Evolutionary conservation across 1,140 invertebrate genomes (phyloP), one percentile per base, ranked within the genome.

Genomic region (Trichonephila clavipes): DNA sequence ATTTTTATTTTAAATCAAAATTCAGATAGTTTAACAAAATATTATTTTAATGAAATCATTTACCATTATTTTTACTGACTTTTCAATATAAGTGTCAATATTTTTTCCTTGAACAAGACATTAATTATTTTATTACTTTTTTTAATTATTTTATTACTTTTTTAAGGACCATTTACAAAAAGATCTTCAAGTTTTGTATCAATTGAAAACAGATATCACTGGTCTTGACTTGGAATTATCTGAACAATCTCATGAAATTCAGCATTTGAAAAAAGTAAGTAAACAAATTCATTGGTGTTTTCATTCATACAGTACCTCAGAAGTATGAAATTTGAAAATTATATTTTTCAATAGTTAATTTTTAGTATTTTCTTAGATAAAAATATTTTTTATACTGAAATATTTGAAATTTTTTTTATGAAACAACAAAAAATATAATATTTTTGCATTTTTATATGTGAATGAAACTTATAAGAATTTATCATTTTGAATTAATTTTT

Each of bases 131-230:
- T 14, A 12, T 69, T 6, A 24, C 3, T 10, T 24, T 2, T 69
- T 77, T 44, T 44, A 21, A 69, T 10, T 28, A 2, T 10, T 4
- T 69, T 14, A 12, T 69, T 6, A 24, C 3, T 10, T 24, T 34
- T 40, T 40, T 18, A 18, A 92, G 77, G 77, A 85, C 66, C 77
- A 82, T 24, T 24, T 90, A n/a, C 34, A 87, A 77, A 19, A 58
- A 69, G 81, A 92, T 69, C 51, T 92, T 34, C 82, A 92, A 72
- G 18, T 77, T 3, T 51, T 92, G 40, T 77, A 92, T 61, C 61
- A 86, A 28, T 61, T 92, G 18, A 92, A 92, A 51, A 86, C 64
- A 14, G 82, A 87, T 6, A 61, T 83, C 2, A 86, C 91, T 34
- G 62, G 61, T 34, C 40, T 86, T 51, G 91, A 92, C 51, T 64